Conservation (phyloP, 2,113 vertebrate species). For the Zosterops lateralis region DNA sequence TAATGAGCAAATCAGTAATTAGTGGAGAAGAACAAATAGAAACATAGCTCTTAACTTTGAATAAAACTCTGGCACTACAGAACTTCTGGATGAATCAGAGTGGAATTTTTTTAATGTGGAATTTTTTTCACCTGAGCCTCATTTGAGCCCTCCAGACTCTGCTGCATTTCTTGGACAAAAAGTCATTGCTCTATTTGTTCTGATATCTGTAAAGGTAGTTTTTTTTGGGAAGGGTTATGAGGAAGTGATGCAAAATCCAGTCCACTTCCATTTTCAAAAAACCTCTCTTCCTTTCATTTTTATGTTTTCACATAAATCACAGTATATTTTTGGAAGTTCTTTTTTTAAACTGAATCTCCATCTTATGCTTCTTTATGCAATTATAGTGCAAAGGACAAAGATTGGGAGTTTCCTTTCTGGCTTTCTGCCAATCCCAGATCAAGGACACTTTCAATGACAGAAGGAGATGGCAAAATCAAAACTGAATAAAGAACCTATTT, state of each 20-base stretch:
- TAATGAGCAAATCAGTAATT: not conserved
- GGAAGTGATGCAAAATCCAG: not conserved
- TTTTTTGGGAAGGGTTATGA: not conserved
- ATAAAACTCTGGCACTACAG: not conserved
- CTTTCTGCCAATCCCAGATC: not conserved
- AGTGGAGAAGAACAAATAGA: not conserved
- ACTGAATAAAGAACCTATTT: not conserved
- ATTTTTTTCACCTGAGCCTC: not conserved
- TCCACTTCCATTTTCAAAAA: not conserved
- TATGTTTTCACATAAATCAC: not conserved
- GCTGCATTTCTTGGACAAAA: not conserved
- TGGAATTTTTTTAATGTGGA: not conserved
- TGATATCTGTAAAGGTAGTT: not conserved
- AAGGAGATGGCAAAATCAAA: not conserved
- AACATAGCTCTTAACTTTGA: not conserved
- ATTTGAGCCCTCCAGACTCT: not conserved
- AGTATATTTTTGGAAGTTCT: not conserved
- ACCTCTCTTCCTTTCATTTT: not conserved
- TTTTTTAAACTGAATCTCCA: not conserved
- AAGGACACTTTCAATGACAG: not conserved
- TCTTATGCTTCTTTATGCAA: not conserved
- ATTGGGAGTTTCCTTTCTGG: not conserved
- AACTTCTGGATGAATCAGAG: not conserved
- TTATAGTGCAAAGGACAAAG: not conserved
- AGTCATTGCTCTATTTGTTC: not conserved